phyloP scores from a whole-genome alignment of 2,888 invertebrate species.

The Flexamia atlantica region DNA sequence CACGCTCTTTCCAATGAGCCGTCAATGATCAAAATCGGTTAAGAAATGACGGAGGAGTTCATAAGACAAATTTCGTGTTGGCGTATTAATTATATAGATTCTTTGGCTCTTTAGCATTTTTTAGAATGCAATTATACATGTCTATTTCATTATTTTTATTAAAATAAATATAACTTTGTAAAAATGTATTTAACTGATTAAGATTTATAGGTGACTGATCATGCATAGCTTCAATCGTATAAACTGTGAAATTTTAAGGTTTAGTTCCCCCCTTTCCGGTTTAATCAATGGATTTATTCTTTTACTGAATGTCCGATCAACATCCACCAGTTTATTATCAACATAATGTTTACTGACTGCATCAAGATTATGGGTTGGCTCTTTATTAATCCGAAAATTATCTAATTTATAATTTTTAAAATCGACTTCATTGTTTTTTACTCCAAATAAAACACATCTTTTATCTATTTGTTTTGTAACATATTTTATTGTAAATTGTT shows the following conservation, averaged over 20 bases:
- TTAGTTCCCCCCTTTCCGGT: not conserved
- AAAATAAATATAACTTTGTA: not conserved
- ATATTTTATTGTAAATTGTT: not conserved
- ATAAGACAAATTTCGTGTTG: no score
- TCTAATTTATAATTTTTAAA: not conserved
- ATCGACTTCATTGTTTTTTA: not conserved
- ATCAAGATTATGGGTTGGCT: not conserved
- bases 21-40: no score
- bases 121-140: not conserved
- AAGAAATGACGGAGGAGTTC: no score
- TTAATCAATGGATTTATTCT: not conserved
- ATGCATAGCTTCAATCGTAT: not conserved
- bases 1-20: no score
- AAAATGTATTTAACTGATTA: not conserved
- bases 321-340: not conserved
- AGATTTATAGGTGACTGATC: not conserved
- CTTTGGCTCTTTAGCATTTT: not conserved
- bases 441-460: not conserved
- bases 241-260: not conserved
- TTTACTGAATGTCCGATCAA: not conserved
- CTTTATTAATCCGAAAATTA: not conserved
- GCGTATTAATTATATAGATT: no score
- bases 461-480: not conserved
- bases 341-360: not conserved
- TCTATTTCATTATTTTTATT: not conserved